These are phyloP conservation scores for Chloroclystis v-ata DNA, from an alignment of 2,888 invertebrate species.

Conservation along the genomic window DNA sequence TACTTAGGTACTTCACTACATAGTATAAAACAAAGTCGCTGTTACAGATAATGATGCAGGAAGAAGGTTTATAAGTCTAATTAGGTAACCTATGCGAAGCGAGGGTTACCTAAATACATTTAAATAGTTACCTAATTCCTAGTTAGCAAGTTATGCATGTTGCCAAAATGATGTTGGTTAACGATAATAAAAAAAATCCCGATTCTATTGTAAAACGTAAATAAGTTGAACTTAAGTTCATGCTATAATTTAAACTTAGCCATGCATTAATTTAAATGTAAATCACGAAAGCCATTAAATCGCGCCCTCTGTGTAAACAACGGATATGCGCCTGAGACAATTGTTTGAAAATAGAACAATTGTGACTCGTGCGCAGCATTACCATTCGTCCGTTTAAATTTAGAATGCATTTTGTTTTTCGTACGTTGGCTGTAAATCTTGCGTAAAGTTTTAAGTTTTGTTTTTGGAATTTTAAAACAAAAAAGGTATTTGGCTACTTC, in stretches of 20 bases:
- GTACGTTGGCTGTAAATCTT: constrained; percentile 8
- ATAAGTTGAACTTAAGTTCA: neutral
- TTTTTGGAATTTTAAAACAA: neutral
- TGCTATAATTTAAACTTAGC: neutral
- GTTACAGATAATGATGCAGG: no score
- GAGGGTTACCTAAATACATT: no score
- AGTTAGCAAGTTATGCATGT: no score
- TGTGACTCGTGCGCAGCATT: constrained; percentile 45
- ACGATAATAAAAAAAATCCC: neutral
- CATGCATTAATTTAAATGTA: constrained; percentile 2
- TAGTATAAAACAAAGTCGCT: no score
- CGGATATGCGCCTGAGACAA: constrained; percentile 49
- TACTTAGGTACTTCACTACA: no score
- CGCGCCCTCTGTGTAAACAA: constrained; percentile 36
- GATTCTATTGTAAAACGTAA: neutral
- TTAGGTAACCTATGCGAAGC: no score
- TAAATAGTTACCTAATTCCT: no score
- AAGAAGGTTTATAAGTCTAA: no score
- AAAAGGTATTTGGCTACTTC: no score
- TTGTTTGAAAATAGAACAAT: constrained; percentile 52
- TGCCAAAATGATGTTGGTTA: no score
- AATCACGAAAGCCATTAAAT: neutral
- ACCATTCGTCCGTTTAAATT: constrained; percentile 46
- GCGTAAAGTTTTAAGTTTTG: neutral
- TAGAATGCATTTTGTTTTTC: constrained; percentile 33